Percentiles rank a stretch among this genome's conserved stretches.
phyloP scores from a whole-genome alignment of 2,888 invertebrate genomes.

The Petrophora chlorosata region DNA sequence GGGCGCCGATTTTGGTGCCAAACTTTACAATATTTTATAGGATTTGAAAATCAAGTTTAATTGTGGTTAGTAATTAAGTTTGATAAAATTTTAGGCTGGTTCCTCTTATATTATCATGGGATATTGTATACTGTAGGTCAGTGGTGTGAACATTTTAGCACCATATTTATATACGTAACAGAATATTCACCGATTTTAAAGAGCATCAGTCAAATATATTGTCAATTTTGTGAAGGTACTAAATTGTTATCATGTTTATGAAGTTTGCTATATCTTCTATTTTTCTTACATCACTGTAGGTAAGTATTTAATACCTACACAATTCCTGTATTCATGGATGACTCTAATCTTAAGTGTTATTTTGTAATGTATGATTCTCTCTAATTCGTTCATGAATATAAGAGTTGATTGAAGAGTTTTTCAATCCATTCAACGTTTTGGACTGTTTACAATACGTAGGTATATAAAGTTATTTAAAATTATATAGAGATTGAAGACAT shows the following conservation, averaged over 20 bases:
- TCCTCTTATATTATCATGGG: background rate
- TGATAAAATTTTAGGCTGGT: conserved; percentile 5
- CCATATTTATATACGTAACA: background rate
- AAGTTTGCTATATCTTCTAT: background rate
- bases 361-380: conserved; percentile 24
- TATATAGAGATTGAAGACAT: conserved; percentile 30
- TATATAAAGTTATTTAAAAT: conserved; percentile 30
- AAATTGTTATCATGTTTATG: conserved; percentile 2
- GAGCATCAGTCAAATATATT: background rate
- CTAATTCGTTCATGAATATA: conserved; percentile 50
- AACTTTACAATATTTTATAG: background rate
- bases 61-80: conserved; percentile 5
- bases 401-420: conserved; percentile 40
- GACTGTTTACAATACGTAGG: conserved; percentile 40
- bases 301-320: conserved; percentile 24
- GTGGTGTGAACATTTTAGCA: conserved; percentile 4
- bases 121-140: conserved; percentile 1
- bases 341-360: conserved; percentile 38
- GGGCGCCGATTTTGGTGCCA: conserved; percentile 1
- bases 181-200: background rate
- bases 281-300: background rate
- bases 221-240: background rate
- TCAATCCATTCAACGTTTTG: conserved; percentile 36
- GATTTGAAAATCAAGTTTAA: conserved; percentile 1
- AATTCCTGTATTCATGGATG: conserved; percentile 53